Conservation (phyloP, 92 coral and sea anemone species). For the Diadumene lineata region DNA sequence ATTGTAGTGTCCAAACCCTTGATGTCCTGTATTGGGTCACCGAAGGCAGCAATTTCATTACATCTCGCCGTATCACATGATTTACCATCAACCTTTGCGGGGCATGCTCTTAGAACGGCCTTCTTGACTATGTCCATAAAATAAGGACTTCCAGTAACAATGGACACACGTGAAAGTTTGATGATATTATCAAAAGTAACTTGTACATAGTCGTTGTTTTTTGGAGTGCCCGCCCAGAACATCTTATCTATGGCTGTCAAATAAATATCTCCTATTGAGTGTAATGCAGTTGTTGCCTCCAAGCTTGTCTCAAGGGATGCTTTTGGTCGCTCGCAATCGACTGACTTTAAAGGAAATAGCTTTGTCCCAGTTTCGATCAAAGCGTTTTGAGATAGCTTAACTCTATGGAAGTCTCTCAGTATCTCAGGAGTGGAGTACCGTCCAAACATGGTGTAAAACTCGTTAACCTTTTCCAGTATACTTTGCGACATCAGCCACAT, state of each 20-base stretch:
- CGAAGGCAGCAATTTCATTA: constrained; percentile 5
- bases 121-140: constrained; percentile 7
- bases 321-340: constrained; percentile 12
- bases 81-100: neutral
- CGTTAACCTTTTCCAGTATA: constrained; percentile 2
- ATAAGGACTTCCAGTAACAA: constrained; percentile 18
- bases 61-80: constrained; percentile 14
- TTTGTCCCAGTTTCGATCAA: neutral
- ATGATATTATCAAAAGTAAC: constrained; percentile 7
- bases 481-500: neutral
- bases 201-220: constrained; percentile 16
- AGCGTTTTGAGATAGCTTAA: constrained; percentile 6
- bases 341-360: neutral
- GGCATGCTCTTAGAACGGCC: constrained; percentile 19
- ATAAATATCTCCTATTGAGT: neutral
- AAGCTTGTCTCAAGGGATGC: constrained; percentile 16
- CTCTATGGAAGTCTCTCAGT: neutral
- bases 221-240: constrained; percentile 26
- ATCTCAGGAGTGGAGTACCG: constrained; percentile 4
- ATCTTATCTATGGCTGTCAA: neutral
- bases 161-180: constrained; percentile 6
- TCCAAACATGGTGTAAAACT: constrained; percentile 36
- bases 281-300: neutral
- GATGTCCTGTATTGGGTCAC: constrained; percentile 33
- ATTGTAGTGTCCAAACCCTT: constrained; percentile 10